phyloP scores from a whole-genome alignment of 1,140 invertebrate species.

The Drosophila arawakana region DNA sequence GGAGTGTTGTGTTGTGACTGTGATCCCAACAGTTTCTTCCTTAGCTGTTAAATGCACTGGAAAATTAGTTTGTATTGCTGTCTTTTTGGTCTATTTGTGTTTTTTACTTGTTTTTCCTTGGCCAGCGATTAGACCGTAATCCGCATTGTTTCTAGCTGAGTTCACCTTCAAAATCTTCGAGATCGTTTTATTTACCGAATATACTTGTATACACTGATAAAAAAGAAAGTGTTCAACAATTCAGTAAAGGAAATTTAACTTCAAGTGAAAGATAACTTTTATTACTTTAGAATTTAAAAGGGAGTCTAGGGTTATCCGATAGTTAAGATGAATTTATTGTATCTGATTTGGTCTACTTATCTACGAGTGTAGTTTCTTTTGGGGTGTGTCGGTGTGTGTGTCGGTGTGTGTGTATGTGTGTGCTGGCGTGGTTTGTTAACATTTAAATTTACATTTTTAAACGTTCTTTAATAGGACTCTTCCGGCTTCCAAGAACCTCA shows the following conservation, averaged over 20 bases:
- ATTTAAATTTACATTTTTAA: slow-evolving; percentile 67
- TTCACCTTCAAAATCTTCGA: background rate
- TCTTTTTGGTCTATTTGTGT: slow-evolving; percentile 22
- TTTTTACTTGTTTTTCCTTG: background rate
- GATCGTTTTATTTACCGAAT: background rate
- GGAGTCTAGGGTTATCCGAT: too few species aligned
- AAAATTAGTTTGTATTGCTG: slow-evolving; percentile 70
- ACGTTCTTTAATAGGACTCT: slow-evolving; percentile 67
- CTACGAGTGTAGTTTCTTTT: too few species aligned
- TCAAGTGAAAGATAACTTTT: background rate
- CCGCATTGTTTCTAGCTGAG: background rate
- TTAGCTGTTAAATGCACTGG: slow-evolving; percentile 65
- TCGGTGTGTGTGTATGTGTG: background rate
- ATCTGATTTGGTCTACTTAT: too few species aligned
- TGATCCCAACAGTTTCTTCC: slow-evolving; percentile 33
- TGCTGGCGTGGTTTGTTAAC: slow-evolving; percentile 27
- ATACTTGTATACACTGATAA: too few species aligned
- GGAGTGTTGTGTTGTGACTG: slow-evolving; percentile 57
- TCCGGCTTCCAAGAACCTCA: slow-evolving; percentile 66
- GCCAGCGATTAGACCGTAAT: slow-evolving; percentile 4
- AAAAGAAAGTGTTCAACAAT: too few species aligned
- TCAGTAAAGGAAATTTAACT: too few species aligned
- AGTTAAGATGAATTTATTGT: too few species aligned
- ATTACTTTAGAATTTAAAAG: background rate
- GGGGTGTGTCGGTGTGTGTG: background rate